A percentile compares a stretch with the other conserved stretches of the same genome.
Conservation (phyloP, 35 echinoderm and acorn worm species). For the Stichopus chloronotus region DNA sequence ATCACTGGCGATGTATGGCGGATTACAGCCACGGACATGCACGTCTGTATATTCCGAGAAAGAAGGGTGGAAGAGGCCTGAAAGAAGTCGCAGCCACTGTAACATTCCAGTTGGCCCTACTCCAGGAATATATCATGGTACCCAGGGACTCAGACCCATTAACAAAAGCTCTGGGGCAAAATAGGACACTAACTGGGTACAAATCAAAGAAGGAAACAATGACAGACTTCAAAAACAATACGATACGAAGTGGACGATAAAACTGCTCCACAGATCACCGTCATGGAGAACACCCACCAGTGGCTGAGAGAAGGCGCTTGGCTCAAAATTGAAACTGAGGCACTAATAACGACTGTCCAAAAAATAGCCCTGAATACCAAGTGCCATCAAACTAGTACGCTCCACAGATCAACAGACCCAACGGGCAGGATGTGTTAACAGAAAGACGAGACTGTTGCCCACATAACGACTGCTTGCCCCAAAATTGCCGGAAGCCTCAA, state of each 20-base stretch:
- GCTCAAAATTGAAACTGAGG: not conserved
- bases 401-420: not conserved
- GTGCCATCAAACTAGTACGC: not conserved
- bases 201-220: not conserved
- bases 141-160: no score
- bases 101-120: not conserved
- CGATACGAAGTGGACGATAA: not conserved
- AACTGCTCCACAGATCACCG: not conserved
- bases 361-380: not conserved
- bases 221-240: not conserved
- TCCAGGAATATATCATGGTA: not conserved
- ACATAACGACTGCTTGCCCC: not conserved
- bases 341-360: slow-evolving; percentile 5
- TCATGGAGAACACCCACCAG: not conserved
- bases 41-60: not conserved
- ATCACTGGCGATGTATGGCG: not conserved
- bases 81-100: not conserved
- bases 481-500: not conserved
- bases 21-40: not conserved
- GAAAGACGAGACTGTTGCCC: not conserved
- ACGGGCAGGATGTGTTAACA: not conserved
- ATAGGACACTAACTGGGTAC: not conserved
- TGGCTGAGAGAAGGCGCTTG: not conserved
- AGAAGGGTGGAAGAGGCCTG: not conserved
- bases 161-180: not conserved